Base-by-base conservation (phyloP, 2,888 invertebrate genomes). In the Deilephila porcellus region DNA sequence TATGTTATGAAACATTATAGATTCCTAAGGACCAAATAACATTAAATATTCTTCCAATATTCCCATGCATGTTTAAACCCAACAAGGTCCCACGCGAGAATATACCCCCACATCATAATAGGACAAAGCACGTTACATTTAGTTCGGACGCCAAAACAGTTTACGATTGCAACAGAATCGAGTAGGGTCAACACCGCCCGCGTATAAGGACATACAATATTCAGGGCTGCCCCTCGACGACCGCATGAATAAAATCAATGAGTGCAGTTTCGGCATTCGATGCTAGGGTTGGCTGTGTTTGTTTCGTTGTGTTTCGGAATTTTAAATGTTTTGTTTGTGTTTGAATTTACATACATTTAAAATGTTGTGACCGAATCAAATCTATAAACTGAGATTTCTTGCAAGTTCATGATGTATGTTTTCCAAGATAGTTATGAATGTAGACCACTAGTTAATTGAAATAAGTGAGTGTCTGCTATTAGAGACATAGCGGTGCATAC, bases 131-230 rank as follows among this genome's bases (percentile, higher is more conserved):
- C 74, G 75, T 63, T 74, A 72, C 73, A 67, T 75, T 76, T 75
- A 71, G 70, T 56, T 63, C 19, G 60, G 32, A 63, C n/a, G 52
- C 45, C 53, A 71, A 71, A 71, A 67, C 59, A 64, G 67, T 73
- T 73, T 74, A 75, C 75, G 71, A 75, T 76, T 76, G 74, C 70
- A 75, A 79, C 78, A 81, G 78, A 79, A 81, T 80, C 78, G 76
- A 81, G 80, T 79, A 82, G 29, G 37, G 56, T 64, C 59, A 72
- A 59, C 59, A 11, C 25, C 37, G 37, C 64, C 74, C 83, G 74
- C 83, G 77, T 84, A 85, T 83, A 82, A 82, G 80, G 81, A 78
- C 74, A 81, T 81, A 79, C 79, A 83, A 82, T 81, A 81, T 77
- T 76, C 78, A 87, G 86, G 86, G 86, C 52, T 86, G 72, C 11